Conservation (phyloP, 2,888 invertebrate species). For the Ceraclea dissimilis region DNA sequence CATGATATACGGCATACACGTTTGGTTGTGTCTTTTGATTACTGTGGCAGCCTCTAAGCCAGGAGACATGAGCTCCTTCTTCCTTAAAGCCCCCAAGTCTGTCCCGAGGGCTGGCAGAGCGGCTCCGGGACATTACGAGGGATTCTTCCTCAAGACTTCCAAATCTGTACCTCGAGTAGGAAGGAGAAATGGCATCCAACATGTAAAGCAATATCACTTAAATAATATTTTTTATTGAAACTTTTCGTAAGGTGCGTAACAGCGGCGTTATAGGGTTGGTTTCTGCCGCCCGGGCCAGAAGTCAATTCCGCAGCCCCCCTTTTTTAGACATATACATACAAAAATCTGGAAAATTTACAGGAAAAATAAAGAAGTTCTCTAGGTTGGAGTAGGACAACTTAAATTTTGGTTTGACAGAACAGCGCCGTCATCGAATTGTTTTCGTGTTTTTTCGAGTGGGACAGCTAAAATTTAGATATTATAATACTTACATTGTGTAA, state of each 20-base stretch:
- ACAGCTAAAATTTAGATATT: too few species aligned
- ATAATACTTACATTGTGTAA: too few species aligned
- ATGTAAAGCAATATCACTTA: background rate
- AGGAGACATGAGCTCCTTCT: slow-evolving; percentile 26
- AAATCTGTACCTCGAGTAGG: slow-evolving; percentile 44
- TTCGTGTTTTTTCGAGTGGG: too few species aligned
- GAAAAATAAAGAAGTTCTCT: too few species aligned
- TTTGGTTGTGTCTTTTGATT: slow-evolving; percentile 13
- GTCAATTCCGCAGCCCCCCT: too few species aligned
- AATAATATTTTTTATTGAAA: too few species aligned
- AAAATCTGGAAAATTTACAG: too few species aligned
- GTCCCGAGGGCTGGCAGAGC: slow-evolving; percentile 29
- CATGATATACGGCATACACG: slow-evolving; percentile 2
- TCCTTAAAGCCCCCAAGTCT: slow-evolving; percentile 35
- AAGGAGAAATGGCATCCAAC: slow-evolving; percentile 29
- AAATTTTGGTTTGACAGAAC: too few species aligned
- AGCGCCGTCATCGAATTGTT: too few species aligned
- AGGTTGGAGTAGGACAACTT: too few species aligned
- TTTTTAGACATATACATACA: too few species aligned
- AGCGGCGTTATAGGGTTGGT: background rate
- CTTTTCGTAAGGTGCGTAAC: background rate
- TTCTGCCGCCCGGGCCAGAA: background rate
- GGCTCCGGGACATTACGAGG: slow-evolving; percentile 35
- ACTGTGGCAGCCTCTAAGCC: slow-evolving; percentile 15
- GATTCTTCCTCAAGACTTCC: slow-evolving; percentile 42